These are phyloP conservation scores for Bryconaethiops microstoma DNA, from an alignment of 2,797 vertebrate genomes.

Conservation along the genomic window DNA sequence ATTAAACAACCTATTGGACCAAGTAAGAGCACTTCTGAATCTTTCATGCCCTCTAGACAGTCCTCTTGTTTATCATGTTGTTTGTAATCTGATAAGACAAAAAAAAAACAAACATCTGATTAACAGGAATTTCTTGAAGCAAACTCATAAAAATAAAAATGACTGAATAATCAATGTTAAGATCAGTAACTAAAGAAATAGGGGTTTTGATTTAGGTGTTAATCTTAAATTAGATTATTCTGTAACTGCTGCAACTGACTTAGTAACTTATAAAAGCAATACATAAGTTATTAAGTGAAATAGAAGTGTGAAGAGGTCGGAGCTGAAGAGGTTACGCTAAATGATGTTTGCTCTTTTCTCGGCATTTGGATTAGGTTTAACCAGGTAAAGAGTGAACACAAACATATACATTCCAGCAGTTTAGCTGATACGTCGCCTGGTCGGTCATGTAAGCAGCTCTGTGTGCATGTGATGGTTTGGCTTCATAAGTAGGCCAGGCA, in stretches of 20 bases:
- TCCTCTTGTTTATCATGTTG: neutral
- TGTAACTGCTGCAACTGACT: neutral
- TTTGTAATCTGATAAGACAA: neutral
- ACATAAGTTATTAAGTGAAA: neutral
- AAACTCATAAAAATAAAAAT: neutral
- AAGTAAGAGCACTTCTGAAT: neutral
- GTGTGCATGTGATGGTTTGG: conserved; percentile 10
- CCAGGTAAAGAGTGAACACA: neutral
- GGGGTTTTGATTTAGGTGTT: too few species aligned
- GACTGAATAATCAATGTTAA: too few species aligned
- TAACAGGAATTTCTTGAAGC: neutral
- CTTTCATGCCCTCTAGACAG: neutral
- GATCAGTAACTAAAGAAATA: too few species aligned
- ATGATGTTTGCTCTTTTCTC: neutral
- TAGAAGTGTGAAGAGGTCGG: neutral
- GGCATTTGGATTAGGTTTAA: neutral
- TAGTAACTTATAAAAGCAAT: neutral
- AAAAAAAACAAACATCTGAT: neutral
- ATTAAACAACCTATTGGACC: neutral
- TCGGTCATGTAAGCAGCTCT: neutral
- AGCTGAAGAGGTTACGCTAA: neutral
- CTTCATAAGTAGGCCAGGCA: neutral
- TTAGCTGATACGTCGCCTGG: neutral
- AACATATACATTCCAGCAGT: neutral
- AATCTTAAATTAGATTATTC: too few species aligned